Evolutionary conservation across 1,140 invertebrate genomes (phyloP).

Genomic region (Drosophila elegans): DNA sequence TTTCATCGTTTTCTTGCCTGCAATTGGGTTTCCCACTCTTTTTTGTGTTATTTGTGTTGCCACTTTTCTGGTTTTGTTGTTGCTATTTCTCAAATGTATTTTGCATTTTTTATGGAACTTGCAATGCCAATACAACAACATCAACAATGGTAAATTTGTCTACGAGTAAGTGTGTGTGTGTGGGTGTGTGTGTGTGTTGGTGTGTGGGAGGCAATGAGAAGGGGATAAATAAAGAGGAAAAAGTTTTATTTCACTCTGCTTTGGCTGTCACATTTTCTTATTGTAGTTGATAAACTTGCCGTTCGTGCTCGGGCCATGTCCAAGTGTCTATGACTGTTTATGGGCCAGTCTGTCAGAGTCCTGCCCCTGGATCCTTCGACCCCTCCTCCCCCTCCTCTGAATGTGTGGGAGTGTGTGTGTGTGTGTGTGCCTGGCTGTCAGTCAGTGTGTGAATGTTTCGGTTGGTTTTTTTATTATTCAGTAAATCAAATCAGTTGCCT

Average conservation of each 20-base stretch:
- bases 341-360: slow-evolving; percentile 54
- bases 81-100: slow-evolving; percentile 63
- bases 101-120: slow-evolving; percentile 71
- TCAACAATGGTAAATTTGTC: slow-evolving; percentile 66
- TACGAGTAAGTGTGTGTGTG: slow-evolving; percentile 3
- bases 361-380: slow-evolving; percentile 1
- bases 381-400: background rate
- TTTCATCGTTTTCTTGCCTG: slow-evolving; percentile 48
- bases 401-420: slow-evolving; percentile 14
- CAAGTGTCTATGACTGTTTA: slow-evolving; percentile 82
- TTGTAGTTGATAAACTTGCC: slow-evolving; percentile 78
- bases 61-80: slow-evolving; percentile 46
- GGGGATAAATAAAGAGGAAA: slow-evolving; percentile 12
- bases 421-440: slow-evolving; percentile 8
- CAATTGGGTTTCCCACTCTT: slow-evolving; percentile 61
- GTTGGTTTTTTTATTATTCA: slow-evolving; percentile 78
- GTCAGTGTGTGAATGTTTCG: slow-evolving; percentile 62
- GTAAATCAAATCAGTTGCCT: slow-evolving; percentile 84
- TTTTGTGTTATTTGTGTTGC: slow-evolving; percentile 24
- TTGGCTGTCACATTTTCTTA: slow-evolving; percentile 78
- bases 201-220: slow-evolving; percentile 4
- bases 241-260: slow-evolving; percentile 54
- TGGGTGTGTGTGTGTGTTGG: too few species aligned
- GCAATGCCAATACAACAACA: slow-evolving; percentile 55
- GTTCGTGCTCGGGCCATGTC: slow-evolving; percentile 62